phyloP scores from a whole-genome alignment of 2,888 invertebrate species.

The Pollenia labialis region DNA sequence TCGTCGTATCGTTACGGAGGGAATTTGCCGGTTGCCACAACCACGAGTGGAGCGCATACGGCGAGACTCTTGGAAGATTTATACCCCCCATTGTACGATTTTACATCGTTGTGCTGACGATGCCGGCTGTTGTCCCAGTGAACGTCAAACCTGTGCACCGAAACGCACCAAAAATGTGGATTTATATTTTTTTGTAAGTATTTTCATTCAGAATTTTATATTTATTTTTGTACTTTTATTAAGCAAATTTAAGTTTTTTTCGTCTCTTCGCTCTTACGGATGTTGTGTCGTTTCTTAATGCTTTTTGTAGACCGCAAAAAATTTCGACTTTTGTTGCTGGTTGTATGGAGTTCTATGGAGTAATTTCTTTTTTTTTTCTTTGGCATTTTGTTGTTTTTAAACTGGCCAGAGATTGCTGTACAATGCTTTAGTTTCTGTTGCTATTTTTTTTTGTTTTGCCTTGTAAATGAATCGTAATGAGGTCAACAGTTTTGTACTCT shows the following conservation, averaged over 20 bases:
- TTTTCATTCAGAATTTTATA: not conserved
- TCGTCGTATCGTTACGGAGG: conserved; percentile 79
- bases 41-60: conserved; percentile 90
- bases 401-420: conserved; percentile 34
- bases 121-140: conserved; percentile 92
- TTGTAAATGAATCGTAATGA: conserved; percentile 64
- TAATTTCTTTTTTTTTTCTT: conserved; percentile 3
- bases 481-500: conserved; percentile 53
- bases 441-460: conserved; percentile 5
- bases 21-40: conserved; percentile 86
- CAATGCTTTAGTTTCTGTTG: not conserved
- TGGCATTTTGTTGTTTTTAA: conserved; percentile 26
- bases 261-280: not conserved
- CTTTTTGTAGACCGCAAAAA: not conserved
- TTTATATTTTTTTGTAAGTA: conserved; percentile 92
- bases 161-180: conserved; percentile 89
- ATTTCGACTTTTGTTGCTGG: not conserved
- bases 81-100: conserved; percentile 93
- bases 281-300: conserved; percentile 2
- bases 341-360: conserved; percentile 4
- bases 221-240: conserved; percentile 17
- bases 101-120: conserved; percentile 94
- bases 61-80: conserved; percentile 87
- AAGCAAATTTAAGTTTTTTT: conserved; percentile 23
- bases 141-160: conserved; percentile 90